A percentile compares a stretch with the other conserved stretches of the same genome.
These are phyloP conservation scores for Sinopyrophorus schimmeli DNA, from an alignment of 2,888 invertebrate species.

Conservation along the genomic window DNA sequence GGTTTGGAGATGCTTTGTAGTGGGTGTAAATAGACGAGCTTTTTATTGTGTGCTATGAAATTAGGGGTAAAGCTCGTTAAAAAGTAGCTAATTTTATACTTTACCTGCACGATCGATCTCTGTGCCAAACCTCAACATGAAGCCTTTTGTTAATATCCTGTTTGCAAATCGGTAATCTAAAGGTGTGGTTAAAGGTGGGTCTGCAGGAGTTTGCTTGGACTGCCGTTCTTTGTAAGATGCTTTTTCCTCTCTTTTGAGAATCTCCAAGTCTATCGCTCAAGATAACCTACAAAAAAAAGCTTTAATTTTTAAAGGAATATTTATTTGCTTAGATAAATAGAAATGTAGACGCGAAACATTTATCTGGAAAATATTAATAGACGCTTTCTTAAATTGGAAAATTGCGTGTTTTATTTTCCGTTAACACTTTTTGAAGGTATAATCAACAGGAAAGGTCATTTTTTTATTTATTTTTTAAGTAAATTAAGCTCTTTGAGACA, in stretches of 20 bases:
- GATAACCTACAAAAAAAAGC: slow-evolving; percentile 57
- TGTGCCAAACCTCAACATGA: slow-evolving; percentile 80
- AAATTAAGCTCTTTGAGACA: too few relatives aligned
- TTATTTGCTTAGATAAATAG: not conserved
- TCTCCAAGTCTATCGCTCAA: slow-evolving; percentile 54
- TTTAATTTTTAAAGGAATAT: not conserved
- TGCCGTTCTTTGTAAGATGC: slow-evolving; percentile 75
- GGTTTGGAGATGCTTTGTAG: too few relatives aligned
- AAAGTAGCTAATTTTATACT: too few relatives aligned
- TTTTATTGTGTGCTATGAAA: too few relatives aligned
- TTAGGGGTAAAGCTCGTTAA: too few relatives aligned
- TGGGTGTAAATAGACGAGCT: too few relatives aligned
- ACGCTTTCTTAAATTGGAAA: slow-evolving; percentile 1
- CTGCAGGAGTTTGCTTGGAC: slow-evolving; percentile 77
- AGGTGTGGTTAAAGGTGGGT: slow-evolving; percentile 79
- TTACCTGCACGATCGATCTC: slow-evolving; percentile 81
- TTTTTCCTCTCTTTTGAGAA: slow-evolving; percentile 50
- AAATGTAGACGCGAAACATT: not conserved
- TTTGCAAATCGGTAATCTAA: slow-evolving; percentile 67
- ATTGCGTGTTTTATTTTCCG: not conserved
- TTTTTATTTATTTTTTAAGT: slow-evolving; percentile 1
- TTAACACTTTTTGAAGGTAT: not conserved
- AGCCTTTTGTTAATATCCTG: slow-evolving; percentile 62
- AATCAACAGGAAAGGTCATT: not conserved
- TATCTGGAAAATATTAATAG: too few relatives aligned